A percentile compares a stretch with the other conserved stretches of the same genome.
Conservation (phyloP, 2,113 vertebrate species). For the Percina caprodes region DNA sequence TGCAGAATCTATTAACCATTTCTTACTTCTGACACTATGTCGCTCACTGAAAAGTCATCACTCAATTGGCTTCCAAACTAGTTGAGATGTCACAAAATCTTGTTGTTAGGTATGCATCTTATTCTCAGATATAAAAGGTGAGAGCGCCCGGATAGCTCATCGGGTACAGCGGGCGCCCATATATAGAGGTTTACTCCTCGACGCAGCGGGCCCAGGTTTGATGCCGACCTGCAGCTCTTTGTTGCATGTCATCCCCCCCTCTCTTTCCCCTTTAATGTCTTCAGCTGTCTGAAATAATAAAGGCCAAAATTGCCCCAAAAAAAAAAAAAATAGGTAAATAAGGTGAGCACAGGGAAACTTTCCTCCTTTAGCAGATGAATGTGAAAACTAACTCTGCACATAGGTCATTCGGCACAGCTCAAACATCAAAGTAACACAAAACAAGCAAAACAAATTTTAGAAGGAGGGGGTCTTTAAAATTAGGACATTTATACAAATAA, state of each 20-base stretch:
- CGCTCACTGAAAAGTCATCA: background rate
- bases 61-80: background rate
- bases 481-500: background rate
- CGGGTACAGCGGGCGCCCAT: too few species aligned
- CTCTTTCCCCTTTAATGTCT: too few species aligned
- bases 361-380: background rate
- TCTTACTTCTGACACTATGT: background rate
- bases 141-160: too few species aligned
- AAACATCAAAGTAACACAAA: background rate
- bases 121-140: background rate
- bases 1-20: background rate
- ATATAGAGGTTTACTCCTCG: too few species aligned
- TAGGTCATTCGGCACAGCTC: background rate
- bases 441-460: background rate
- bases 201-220: too few species aligned
- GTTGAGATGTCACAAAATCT: background rate
- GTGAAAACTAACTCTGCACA: background rate
- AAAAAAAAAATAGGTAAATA: too few species aligned
- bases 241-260: too few species aligned
- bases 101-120: background rate
- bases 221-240: too few species aligned
- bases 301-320: too few species aligned
- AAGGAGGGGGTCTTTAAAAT: background rate
- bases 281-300: too few species aligned
- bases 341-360: background rate